phyloP scores from a whole-genome alignment of 2,113 vertebrate species.

The Genyomyrus donnyi region DNA sequence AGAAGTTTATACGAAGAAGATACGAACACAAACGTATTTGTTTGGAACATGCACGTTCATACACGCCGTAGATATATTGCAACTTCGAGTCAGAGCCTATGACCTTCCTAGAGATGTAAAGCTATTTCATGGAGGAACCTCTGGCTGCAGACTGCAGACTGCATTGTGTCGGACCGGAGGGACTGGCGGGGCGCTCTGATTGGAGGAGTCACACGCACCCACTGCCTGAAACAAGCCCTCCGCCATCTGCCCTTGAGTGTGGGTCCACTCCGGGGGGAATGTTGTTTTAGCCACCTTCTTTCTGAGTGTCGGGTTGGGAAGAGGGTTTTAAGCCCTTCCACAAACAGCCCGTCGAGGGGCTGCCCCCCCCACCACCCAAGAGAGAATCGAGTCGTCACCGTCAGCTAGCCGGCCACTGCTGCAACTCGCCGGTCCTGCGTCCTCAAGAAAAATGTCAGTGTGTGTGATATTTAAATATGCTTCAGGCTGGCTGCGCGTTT shows the following conservation, averaged over 20 bases:
- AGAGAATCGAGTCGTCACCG: slow-evolving; percentile 49
- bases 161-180: slow-evolving; percentile 60
- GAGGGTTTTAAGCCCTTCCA: slow-evolving; percentile 59
- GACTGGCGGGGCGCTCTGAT: slow-evolving; percentile 61
- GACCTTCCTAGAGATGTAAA: not conserved
- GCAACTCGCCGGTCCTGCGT: slow-evolving; percentile 25
- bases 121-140: not conserved
- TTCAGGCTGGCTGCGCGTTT: slow-evolving; percentile 37
- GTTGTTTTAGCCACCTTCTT: slow-evolving; percentile 56
- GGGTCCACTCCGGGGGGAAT: slow-evolving; percentile 45
- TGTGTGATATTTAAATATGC: slow-evolving; percentile 29
- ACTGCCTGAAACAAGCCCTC: not conserved
- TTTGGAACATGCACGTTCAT: not conserved
- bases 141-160: slow-evolving; percentile 7
- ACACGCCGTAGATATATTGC: not conserved
- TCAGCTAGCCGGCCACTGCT: slow-evolving; percentile 40
- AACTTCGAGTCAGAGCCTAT: not conserved
- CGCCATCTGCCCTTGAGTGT: slow-evolving; percentile 31
- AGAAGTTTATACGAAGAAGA: not conserved
- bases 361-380: slow-evolving; percentile 50
- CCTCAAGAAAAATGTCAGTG: not conserved
- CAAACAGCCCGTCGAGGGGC: slow-evolving; percentile 55
- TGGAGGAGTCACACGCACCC: slow-evolving; percentile 28
- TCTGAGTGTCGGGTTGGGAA: slow-evolving; percentile 53
- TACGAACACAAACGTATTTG: not conserved